Base-by-base conservation (phyloP, 2,113 vertebrate genomes). In the Microcebus ravelobensis region DNA sequence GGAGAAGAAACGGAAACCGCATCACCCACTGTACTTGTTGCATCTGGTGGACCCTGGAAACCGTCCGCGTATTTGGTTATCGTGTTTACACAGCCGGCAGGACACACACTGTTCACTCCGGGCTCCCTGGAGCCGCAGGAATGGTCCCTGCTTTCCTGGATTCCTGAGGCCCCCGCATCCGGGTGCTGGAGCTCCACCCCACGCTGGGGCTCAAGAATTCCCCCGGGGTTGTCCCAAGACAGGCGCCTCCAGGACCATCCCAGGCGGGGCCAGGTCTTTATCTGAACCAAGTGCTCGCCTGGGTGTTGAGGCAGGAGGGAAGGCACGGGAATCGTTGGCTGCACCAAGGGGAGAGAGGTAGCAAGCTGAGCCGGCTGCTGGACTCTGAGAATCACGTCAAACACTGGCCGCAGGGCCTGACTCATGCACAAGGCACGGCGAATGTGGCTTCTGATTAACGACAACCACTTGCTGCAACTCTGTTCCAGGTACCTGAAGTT, bases 81-180 rank as follows among this genome's bases (percentile, higher is more conserved):
- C 31, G 73, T 95, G 96, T 97, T 97, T 91, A 97, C 92, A 92
- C 94, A 97, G 96, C 96, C 89, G 81, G 92, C 84, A 96, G 94
- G 97, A 97, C 95, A 65, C 90, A 92, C 74, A 59, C 39, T 61
- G 79, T 31, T 87, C 59, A 0, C 55, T 52, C 71, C 17, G 25
- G 76, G 52, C 48, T 95, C 95, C 92, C 94, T 42, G 88, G 97
- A 77, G 96, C 48, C 31, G 18, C 63, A 6, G 0, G 65, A 70
- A 94, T 18, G 80, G 94, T 82, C 94, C 70, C 63, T 15, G 80
- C 87, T 57, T 94, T 93, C 93, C 90, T 18, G 21, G 92, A 95
- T 95, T 94, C 94, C 97, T 95, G 85, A 92, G 90, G 82, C 87
- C 87, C 39, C 93, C 83, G 50, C 65, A 93, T 94, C 87, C 42